These are phyloP conservation scores for Bombus fervidus DNA, from an alignment of 1,140 invertebrate genomes.

Conservation along the genomic window DNA sequence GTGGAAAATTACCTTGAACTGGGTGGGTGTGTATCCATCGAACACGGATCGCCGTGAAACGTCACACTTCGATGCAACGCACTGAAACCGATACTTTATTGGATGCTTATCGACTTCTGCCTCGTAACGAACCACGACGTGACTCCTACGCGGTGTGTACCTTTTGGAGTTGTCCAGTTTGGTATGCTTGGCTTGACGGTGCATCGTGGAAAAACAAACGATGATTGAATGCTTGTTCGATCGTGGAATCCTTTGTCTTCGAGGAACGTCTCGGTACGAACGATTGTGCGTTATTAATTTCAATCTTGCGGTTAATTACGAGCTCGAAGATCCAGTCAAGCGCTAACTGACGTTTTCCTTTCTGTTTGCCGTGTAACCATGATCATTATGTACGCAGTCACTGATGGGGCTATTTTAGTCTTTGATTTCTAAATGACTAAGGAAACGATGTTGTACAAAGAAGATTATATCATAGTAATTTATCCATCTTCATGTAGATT, in stretches of 20 bases:
- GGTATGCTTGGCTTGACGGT: too few species aligned
- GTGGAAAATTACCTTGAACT: not conserved
- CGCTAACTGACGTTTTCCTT: conserved; percentile 23
- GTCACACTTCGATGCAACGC: not conserved
- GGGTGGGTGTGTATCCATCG: not conserved
- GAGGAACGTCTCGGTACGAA: not conserved
- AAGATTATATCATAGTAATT: not conserved
- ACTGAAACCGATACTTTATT: conserved; percentile 20
- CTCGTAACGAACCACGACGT: not conserved
- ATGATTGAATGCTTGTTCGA: not conserved
- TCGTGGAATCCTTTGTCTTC: not conserved
- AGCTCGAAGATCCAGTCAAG: not conserved
- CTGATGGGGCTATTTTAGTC: not conserved
- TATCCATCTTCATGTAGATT: not conserved
- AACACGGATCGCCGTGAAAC: not conserved
- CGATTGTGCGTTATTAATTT: not conserved
- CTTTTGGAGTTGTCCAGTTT: not conserved
- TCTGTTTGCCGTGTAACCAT: conserved; percentile 14
- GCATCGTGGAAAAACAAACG: not conserved
- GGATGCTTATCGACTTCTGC: not conserved
- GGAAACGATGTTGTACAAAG: not conserved
- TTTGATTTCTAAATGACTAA: not conserved
- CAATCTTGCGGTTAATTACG: conserved; percentile 22
- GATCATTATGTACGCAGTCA: not conserved
- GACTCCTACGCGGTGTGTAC: not conserved